Percentiles rank a stretch among this genome's conserved stretches.
phyloP scores from a whole-genome alignment of 1,140 invertebrate genomes.

The Platorchestia sp. region DNA sequence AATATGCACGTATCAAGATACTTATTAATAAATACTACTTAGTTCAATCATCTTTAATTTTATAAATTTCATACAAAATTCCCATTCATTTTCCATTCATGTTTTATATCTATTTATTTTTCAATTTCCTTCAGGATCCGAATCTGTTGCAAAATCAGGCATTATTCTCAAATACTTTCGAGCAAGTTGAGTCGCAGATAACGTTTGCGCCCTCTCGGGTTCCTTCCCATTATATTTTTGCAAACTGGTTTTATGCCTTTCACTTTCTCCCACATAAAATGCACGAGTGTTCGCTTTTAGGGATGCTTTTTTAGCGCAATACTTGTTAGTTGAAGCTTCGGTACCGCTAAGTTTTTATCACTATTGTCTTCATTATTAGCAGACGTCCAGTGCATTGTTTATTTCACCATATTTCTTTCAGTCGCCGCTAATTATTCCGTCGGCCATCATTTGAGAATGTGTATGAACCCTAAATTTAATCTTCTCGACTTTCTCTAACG shows the following conservation, averaged over 20 bases:
- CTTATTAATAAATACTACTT: no score
- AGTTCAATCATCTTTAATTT: not conserved
- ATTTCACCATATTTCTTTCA: constrained; percentile 14
- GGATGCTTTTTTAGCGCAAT: not conserved
- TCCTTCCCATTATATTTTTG: not conserved
- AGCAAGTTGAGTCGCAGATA: not conserved
- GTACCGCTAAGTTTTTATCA: not conserved
- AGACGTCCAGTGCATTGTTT: not conserved
- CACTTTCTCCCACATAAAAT: not conserved
- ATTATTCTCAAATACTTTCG: not conserved
- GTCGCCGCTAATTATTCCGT: constrained; percentile 8
- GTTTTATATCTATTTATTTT: not conserved
- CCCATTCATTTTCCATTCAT: not conserved
- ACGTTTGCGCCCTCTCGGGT: not conserved
- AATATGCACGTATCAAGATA: no score
- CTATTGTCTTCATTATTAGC: not conserved
- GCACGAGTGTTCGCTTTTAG: not conserved
- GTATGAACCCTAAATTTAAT: constrained; percentile 40
- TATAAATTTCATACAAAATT: not conserved
- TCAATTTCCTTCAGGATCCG: not conserved
- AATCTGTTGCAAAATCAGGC: not conserved
- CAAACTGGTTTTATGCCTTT: not conserved
- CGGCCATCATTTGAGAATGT: not conserved
- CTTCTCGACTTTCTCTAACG: constrained; percentile 22
- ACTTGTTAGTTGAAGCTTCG: not conserved